Conservation (phyloP, 2,797 vertebrate species). For the Mus caroli region DNA sequence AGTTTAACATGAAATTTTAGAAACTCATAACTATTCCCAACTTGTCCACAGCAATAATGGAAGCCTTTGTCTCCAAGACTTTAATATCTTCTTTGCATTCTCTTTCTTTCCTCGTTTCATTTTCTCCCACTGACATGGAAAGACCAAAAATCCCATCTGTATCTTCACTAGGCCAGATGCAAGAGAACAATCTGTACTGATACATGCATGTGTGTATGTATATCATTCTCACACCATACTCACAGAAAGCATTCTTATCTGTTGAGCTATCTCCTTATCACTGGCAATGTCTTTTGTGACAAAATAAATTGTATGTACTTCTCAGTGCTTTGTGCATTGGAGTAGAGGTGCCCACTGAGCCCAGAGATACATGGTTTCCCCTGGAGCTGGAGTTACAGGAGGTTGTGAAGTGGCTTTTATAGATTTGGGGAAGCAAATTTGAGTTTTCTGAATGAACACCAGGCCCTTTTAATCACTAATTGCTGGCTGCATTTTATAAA, state of each 20-base stretch:
- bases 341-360: neutral
- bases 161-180: neutral
- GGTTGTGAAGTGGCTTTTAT: neutral
- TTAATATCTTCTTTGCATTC: neutral
- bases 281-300: neutral
- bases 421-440: neutral
- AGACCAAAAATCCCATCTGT: neutral
- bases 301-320: neutral
- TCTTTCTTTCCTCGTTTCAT: neutral
- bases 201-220: fast-evolving
- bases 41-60: neutral
- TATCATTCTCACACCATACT: neutral
- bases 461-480: neutral
- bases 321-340: neutral
- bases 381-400: neutral
- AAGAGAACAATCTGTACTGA: neutral
- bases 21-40: neutral
- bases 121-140: neutral
- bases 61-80: neutral
- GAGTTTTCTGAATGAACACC: neutral
- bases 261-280: neutral
- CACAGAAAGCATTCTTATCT: neutral
- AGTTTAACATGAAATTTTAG: neutral
- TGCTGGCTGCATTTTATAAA: neutral
- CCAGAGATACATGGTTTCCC: neutral